Percentiles rank a stretch among this genome's conserved stretches.
These are phyloP conservation scores for Catocala nupta DNA, from an alignment of 2,888 invertebrate genomes.

Conservation along the genomic window DNA sequence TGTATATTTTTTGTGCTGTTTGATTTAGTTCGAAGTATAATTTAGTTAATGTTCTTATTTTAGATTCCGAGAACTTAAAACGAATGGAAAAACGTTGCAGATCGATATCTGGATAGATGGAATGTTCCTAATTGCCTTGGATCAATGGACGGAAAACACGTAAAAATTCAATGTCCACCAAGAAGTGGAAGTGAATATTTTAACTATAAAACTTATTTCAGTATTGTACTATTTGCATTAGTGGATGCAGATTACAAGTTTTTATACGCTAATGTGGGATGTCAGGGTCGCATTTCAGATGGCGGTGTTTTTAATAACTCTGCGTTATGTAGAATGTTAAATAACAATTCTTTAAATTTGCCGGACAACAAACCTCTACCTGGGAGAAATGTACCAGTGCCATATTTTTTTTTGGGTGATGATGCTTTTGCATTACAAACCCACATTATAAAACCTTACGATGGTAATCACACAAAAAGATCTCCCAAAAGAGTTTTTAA, in stretches of 20 bases:
- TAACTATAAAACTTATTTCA: conserved; percentile 36
- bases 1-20: background rate
- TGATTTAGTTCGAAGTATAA: conserved; percentile 15
- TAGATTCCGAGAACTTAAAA: background rate
- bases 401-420: too few relatives aligned
- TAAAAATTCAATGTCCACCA: conserved; percentile 33
- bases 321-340: conserved; percentile 16
- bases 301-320: conserved; percentile 33
- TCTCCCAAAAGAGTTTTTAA: too few relatives aligned
- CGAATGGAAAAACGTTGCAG: conserved; percentile 31
- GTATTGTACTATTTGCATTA: conserved; percentile 3
- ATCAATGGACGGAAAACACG: conserved; percentile 42
- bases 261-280: background rate
- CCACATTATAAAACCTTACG: too few relatives aligned
- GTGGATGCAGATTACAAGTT: too few relatives aligned
- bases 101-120: too few relatives aligned
- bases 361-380: conserved; percentile 16
- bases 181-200: conserved; percentile 32
- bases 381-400: too few relatives aligned
- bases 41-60: conserved; percentile 1
- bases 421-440: too few relatives aligned
- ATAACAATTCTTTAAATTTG: conserved; percentile 25
- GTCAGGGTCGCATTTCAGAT: conserved; percentile 16
- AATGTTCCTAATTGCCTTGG: conserved; percentile 29
- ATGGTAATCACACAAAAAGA: too few relatives aligned